Base-by-base conservation (phyloP, 2,888 invertebrate genomes). In the Chymomyza caudatula region DNA sequence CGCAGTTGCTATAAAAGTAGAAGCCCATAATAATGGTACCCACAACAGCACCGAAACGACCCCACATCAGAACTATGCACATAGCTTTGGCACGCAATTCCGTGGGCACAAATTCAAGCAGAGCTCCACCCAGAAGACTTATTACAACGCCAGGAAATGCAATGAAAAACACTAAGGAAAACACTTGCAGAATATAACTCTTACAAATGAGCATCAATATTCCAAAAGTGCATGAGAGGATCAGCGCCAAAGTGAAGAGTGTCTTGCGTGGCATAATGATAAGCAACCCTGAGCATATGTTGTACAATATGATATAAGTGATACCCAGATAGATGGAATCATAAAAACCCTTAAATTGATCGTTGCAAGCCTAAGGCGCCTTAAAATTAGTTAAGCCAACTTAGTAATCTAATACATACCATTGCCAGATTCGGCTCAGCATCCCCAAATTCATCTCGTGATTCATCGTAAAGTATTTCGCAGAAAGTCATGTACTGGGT, bases 1-100 rank as follows among this genome's bases (percentile, higher is more conserved):
- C 69, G 20, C 85, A 85, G 20, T 51, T 49, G 0, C 51, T 11
- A n/a, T 78, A 72, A 20, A 79, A 55, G 19, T 44, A 57, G 8
- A 61, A 42, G 1, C 81, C 85, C 49, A 81, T 56, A 3, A 74
- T 17, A 3, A 63, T 54, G 0, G 71, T 67, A 3, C 81, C 85
- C 3, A 75, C 42, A 1, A 74, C 72, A 2, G 83, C 79, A 0
- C 85, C 85, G 43, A 65, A 65, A 2, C 85, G 78, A 2, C 73
- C 65, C 70, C 78, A 74, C 68, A 79, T 81, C 56, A 82, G 49
- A n/a, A 74, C 69, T 13, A 85, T 74, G 29, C 85, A 77, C n/a
- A 83, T 29, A 0, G 83, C 85, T 57, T 77, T 85, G 3, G 67
- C 83, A 0, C 85, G 73, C 4, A 77, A 11, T 42, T 63, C 63